Evolutionary conservation across 2,113 vertebrate species (phyloP), one percentile per base, ranked within the genome.

Genomic region (Microtus richardsoni): DNA sequence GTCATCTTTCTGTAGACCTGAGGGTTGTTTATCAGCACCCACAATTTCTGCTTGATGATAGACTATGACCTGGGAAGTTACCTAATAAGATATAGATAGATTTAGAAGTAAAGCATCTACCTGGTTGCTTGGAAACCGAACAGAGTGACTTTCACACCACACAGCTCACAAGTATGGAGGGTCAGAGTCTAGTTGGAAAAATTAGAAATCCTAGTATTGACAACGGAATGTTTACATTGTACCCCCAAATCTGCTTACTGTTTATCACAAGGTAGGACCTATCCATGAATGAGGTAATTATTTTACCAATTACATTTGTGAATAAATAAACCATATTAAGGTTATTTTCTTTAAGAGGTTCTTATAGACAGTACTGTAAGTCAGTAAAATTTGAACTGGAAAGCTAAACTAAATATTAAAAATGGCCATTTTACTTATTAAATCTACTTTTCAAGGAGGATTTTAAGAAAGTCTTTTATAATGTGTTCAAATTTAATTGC

Each of bases 21-120:
- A 2, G 6, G 3, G 5, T 79, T 90, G 0, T 36, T 87, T 87
- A 52, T 88, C 30, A 21, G 7, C 78, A 64, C 16, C 64, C 74
- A 19, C 60, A 79, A 88, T 94, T 80, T 94, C 73, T 95, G 49
- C 52, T 75, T 83, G 84, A 52, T 92, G 21, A 49, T 91, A 24
- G n/a, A 92, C n/a, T 85, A 68, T 11, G 60, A 73, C 47, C 87
- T 83, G n/a, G 90, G 62, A 86, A 16, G n/a, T 95, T 62, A 41
- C 39, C 87, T 84, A 68, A 49, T 62, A 64, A 64, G 16, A 58
- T 58, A 58, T 58, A 39, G 77, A 88, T 13, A 64, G 64, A 41
- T 83, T 78, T 71, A 62, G 70, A 95, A n/a, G 9, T 66, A 14
- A 4, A 89, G 2, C n/a, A 0, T 91, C 22, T 39, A 49, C 13